Conservation (phyloP, 2,888 invertebrate genomes). For the Drepana falcataria region DNA sequence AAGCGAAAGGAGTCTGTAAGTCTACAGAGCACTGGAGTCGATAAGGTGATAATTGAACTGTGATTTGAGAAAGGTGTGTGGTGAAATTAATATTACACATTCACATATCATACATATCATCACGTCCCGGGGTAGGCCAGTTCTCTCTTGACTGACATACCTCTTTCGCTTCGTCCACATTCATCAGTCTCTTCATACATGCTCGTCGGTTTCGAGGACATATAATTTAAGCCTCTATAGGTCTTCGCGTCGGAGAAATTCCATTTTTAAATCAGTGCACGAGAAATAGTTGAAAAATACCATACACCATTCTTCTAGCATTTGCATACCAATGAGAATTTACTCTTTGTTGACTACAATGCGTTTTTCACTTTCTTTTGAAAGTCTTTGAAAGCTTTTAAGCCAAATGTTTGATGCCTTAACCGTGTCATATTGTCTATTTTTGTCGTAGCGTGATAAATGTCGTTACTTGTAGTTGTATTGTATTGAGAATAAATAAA, state of each 20-base stretch:
- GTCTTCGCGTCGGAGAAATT: constrained; percentile 8
- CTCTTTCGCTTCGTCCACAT: no score
- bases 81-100: no score
- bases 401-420: constrained; percentile 30
- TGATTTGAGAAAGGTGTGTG: no score
- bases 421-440: constrained; percentile 27
- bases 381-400: constrained; percentile 24
- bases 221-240: constrained; percentile 13
- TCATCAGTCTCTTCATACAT: no score
- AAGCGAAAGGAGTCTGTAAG: no score
- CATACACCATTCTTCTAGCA: constrained; percentile 28
- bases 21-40: no score
- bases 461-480: constrained; percentile 8
- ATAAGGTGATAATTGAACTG: no score
- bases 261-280: constrained; percentile 25
- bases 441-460: constrained; percentile 31
- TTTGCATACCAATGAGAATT: constrained; percentile 48
- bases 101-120: no score
- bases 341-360: constrained; percentile 36
- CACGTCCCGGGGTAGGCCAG: no score
- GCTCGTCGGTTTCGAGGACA: not conserved
- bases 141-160: no score
- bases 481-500: not conserved
- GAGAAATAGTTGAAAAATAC: constrained; percentile 41
- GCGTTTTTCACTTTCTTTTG: constrained; percentile 44